A percentile compares a stretch with the other conserved stretches of the same genome.
These are phyloP conservation scores for Fregetta grallaria DNA, from an alignment of 2,113 vertebrate species.

Conservation along the genomic window DNA sequence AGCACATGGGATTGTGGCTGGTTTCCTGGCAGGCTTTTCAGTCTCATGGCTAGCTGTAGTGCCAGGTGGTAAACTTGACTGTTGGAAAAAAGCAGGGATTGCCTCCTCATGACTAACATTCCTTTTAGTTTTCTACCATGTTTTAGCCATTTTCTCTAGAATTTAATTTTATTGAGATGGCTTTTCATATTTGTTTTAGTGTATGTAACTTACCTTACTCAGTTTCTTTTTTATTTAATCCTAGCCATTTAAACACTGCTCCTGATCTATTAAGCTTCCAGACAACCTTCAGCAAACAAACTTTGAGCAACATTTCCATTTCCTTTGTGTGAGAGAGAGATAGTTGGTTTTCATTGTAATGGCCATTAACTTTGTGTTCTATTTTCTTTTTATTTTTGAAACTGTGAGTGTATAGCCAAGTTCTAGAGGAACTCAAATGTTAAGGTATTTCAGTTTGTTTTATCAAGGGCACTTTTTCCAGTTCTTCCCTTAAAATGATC, in stretches of 20 bases:
- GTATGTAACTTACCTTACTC: background rate
- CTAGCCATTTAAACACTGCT: background rate
- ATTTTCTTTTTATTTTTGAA: background rate
- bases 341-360: background rate
- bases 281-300: background rate
- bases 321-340: background rate
- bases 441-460: background rate
- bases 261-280: background rate
- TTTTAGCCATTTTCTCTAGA: background rate
- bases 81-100: background rate
- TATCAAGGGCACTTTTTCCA: background rate
- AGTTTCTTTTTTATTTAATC: background rate
- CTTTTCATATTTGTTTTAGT: background rate
- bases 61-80: background rate
- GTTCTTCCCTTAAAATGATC: background rate
- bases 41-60: background rate
- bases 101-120: background rate
- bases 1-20: background rate
- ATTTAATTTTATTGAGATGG: background rate
- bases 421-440: background rate
- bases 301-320: background rate
- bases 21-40: constrained; percentile 6
- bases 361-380: background rate
- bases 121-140: background rate
- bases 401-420: background rate